Evolutionary conservation across 2,888 invertebrate genomes (phyloP).

Genomic region (Dichetophora obliterata): DNA sequence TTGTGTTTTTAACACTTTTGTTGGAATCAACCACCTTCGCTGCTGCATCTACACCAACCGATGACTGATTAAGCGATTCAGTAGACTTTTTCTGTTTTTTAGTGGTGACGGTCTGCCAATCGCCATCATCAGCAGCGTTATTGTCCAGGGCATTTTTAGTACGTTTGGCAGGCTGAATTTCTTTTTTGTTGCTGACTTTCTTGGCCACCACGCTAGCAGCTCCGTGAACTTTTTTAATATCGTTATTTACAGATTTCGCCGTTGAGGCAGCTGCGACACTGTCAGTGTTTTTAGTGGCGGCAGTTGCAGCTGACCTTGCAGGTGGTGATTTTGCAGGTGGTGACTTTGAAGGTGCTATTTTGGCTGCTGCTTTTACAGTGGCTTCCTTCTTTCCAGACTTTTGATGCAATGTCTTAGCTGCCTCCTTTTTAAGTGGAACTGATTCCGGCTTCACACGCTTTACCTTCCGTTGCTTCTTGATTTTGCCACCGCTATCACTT

Average conservation of each 20-base stretch:
- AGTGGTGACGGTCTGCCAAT: not conserved
- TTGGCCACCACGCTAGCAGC: not conserved
- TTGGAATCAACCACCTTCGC: not conserved
- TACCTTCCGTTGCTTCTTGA: not conserved
- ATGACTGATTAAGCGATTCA: constrained; percentile 1
- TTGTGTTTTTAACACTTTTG: not conserved
- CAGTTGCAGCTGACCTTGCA: not conserved
- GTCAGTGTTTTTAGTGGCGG: not conserved
- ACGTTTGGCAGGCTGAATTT: not conserved
- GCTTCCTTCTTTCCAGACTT: not conserved
- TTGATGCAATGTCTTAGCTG: not conserved
- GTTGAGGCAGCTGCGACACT: not conserved
- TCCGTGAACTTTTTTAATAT: not conserved
- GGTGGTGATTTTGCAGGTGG: not conserved
- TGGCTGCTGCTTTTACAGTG: not conserved
- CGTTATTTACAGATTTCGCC: not conserved
- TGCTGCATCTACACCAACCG: not conserved
- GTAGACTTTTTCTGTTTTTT: constrained; percentile 20
- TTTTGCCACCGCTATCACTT: not conserved
- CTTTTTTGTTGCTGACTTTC: not conserved
- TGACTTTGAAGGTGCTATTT: not conserved
- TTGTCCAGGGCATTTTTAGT: not conserved
- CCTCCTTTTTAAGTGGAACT: not conserved
- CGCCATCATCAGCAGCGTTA: not conserved
- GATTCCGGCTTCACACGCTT: not conserved